These are phyloP conservation scores for Umimayanthus chanpuru DNA, from an alignment of 92 coral and sea anemone genomes.

Conservation along the genomic window DNA sequence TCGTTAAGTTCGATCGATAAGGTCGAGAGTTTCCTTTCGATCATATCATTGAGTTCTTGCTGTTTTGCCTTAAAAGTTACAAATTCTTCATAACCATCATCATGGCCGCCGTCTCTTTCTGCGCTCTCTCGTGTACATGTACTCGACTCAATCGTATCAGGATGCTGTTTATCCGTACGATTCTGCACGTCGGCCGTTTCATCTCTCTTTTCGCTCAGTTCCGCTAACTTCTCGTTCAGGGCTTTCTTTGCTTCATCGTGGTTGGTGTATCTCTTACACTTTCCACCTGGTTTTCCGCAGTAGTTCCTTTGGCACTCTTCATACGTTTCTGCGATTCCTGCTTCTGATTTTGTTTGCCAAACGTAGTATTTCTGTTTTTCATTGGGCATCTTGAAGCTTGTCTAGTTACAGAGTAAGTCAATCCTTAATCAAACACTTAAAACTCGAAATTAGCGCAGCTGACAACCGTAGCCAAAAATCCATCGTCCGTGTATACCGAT, in stretches of 20 bases:
- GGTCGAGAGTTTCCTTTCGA: neutral
- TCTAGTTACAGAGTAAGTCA: neutral
- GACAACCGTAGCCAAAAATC: neutral
- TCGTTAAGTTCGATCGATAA: neutral
- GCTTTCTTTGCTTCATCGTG: constrained; percentile 16
- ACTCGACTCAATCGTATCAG: neutral
- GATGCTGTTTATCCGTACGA: neutral
- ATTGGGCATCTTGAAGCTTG: constrained; percentile 12
- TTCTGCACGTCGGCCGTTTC: neutral
- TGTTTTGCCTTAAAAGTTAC: neutral
- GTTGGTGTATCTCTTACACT: constrained; percentile 9
- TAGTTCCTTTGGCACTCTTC: constrained; percentile 7
- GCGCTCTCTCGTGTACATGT: constrained; percentile 12
- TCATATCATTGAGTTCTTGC: neutral
- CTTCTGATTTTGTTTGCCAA: constrained; percentile 18
- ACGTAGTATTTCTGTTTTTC: constrained; percentile 11
- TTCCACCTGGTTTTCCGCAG: constrained; percentile 27
- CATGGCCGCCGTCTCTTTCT: constrained; percentile 7
- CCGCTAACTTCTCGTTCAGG: neutral
- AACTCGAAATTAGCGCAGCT: neutral
- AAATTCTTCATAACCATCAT: constrained; percentile 1
- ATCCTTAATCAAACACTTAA: neutral
- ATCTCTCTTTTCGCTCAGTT: neutral
- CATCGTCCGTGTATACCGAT: no score
- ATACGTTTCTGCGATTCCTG: constrained; percentile 17